Conservation (phyloP, 2,888 invertebrate genomes). For the Phymatocera aterrima region DNA sequence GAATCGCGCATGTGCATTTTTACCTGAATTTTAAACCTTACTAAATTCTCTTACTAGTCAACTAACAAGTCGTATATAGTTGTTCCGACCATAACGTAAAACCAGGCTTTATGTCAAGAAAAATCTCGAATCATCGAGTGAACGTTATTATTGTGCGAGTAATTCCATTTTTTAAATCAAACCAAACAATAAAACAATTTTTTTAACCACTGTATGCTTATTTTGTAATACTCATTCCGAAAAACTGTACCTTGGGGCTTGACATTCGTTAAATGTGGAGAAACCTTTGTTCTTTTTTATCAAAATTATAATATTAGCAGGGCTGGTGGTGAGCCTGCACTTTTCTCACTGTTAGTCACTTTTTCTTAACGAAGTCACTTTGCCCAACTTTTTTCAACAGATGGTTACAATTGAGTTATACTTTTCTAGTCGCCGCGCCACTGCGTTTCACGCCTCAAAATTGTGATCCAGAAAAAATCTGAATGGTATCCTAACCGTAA, state of each 20-base stretch:
- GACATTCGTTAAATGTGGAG: background rate
- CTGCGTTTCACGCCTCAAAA: no score
- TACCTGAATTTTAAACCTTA: background rate
- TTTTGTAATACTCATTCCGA: background rate
- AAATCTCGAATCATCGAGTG: background rate
- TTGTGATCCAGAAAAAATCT: no score
- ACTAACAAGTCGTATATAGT: background rate
- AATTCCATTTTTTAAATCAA: background rate
- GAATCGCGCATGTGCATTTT: background rate
- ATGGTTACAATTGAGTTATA: no score
- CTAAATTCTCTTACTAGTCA: background rate
- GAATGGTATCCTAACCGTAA: no score
- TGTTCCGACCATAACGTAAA: background rate
- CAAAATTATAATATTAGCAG: no score
- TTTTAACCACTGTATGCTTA: background rate
- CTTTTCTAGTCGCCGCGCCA: no score
- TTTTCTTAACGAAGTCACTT: no score
- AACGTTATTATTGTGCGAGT: background rate
- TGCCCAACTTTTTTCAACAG: no score
- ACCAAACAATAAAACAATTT: background rate
- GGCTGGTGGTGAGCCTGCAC: no score
- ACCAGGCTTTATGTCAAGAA: background rate
- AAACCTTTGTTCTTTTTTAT: no score
- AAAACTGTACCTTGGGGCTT: slow-evolving; percentile 6
- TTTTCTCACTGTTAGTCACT: no score